Conservation (phyloP, 92 coral and sea anemone species). For the Epizoanthus rinbou region DNA sequence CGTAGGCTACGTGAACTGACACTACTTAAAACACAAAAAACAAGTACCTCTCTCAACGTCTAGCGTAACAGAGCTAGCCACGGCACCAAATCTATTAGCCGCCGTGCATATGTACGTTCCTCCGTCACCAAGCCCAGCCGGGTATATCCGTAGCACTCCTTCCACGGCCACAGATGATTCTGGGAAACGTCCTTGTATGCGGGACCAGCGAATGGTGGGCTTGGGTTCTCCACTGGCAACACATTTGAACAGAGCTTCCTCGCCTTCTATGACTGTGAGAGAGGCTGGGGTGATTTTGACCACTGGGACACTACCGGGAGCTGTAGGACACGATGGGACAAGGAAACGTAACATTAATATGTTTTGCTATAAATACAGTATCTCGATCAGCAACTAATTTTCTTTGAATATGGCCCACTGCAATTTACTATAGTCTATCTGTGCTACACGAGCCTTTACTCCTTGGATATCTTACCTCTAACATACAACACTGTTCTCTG, state of each 20-base stretch:
- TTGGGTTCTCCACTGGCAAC: slow-evolving; percentile 77
- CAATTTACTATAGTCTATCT: no score
- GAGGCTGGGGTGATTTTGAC: slow-evolving; percentile 64
- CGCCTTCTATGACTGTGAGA: slow-evolving; percentile 77
- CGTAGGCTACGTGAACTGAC: no score
- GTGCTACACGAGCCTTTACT: not conserved
- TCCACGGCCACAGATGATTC: slow-evolving; percentile 62
- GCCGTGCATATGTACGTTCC: slow-evolving; percentile 88
- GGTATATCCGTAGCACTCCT: slow-evolving; percentile 69
- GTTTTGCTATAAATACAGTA: not conserved
- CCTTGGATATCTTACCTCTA: slow-evolving; percentile 53
- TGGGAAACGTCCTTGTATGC: slow-evolving; percentile 69
- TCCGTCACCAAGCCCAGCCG: slow-evolving; percentile 63
- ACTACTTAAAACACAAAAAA: not conserved
- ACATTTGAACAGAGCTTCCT: slow-evolving; percentile 80
- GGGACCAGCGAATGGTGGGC: slow-evolving; percentile 79
- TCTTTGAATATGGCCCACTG: no score
- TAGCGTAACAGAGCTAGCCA: slow-evolving; percentile 60
- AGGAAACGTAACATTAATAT: not conserved
- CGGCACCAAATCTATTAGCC: slow-evolving; percentile 83
- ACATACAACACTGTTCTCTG: slow-evolving; percentile 80
- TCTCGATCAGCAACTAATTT: no score
- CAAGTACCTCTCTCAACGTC: slow-evolving; percentile 80
- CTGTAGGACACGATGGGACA: slow-evolving; percentile 29
- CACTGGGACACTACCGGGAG: slow-evolving; percentile 84